Base-by-base conservation (phyloP, 1,140 invertebrate genomes). In the Tyrophagus putrescentiae region DNA sequence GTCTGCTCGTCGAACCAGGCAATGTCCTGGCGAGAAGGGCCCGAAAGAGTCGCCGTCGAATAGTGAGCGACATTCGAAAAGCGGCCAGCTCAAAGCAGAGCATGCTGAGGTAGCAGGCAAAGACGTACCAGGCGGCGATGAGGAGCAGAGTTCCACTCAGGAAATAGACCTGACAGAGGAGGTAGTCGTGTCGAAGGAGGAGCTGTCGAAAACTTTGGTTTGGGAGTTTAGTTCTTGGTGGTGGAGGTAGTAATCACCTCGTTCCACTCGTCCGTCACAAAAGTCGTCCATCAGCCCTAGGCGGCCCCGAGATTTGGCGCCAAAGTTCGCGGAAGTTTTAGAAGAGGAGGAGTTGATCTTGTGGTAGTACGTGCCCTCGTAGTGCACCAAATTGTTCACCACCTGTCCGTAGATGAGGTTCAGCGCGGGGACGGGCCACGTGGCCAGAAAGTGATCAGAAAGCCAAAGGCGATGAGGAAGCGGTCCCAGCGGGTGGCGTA, bases 1-100 rank as follows among this genome's bases (percentile, higher is more conserved):
- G n/a, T n/a, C 68, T 86, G 80, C 3, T 68, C 70, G 71, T 91
- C 87, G 70, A 85, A 90, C 84, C 87, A 91, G 60, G 77, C 76
- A 67, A 90, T 85, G 67, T 91, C 77, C 68, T 82, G 80, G 25
- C 78, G 7, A 82, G 65, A 16, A 82, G 72, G 36, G 63, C 50
- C 31, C 64, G 60, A 28, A 68, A 69, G 36, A 69, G 69, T 31
- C 70, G 69, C 60, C 70, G 67, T 6, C 71, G 65, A 3, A 75
- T 54, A 25, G 67, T 63, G 58, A 71, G 67, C 0, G 72, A 66
- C 64, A 74, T 73, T 28, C 69, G 60, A n/a, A n/a, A n/a, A n/a
- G n/a, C n/a, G n/a, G n/a, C n/a, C n/a, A n/a, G n/a, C n/a, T n/a
- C n/a, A n/a, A n/a, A n/a, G n/a, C n/a, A n/a, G n/a, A n/a, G n/a